Evolutionary conservation across 2,888 invertebrate species (phyloP), one percentile per base, ranked within the genome.

Genomic region (Apamea epomidion): DNA sequence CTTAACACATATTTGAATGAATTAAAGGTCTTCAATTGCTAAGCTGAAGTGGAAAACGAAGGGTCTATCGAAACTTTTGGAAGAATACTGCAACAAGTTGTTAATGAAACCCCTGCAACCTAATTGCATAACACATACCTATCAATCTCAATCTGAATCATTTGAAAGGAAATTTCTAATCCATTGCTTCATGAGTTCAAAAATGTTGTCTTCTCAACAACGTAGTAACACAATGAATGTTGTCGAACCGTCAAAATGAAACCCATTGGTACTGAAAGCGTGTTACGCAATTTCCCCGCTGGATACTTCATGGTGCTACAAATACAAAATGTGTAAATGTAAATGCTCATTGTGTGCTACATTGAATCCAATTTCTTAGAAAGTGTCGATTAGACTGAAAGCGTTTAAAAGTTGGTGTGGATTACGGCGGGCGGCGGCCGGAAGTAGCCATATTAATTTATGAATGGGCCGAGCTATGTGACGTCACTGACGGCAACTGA

Each of bases 391-490:
- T 86, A 83, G 78, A 76, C 70, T 81, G 69, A 86, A 88, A 89
- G 80, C 84, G 80, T 89, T 89, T 89, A 89, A 85, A 88, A 89
- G 79, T 85, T 89, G 86, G 91, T 89, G 90, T 91, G 92, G 92
- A 93, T 92, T 92, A 92, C 90, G 90, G 90, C 89, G 88, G 75
- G 64, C 87, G 87, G 86, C 89, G 87, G 90, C 91, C 95, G 96
- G 97, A 96, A 96, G 95, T 93, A 89, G 91, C 94, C 93, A 94
- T 94, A 93, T 93, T 93, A 92, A 92, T 94, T 93, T 92, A 93
- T 95, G 95, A 94, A 94, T 94, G 94, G 92, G 93, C 91, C 92
- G 91, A 91, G 91, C 91, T 92, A 91, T 90, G 93, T 94, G 95
- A 93, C 93, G 93, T 87, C 92, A 86, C 74, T 81, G 88, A 87